Conservation (phyloP, 2,888 invertebrate species). For the Chaetogeoica ovagalla region DNA sequence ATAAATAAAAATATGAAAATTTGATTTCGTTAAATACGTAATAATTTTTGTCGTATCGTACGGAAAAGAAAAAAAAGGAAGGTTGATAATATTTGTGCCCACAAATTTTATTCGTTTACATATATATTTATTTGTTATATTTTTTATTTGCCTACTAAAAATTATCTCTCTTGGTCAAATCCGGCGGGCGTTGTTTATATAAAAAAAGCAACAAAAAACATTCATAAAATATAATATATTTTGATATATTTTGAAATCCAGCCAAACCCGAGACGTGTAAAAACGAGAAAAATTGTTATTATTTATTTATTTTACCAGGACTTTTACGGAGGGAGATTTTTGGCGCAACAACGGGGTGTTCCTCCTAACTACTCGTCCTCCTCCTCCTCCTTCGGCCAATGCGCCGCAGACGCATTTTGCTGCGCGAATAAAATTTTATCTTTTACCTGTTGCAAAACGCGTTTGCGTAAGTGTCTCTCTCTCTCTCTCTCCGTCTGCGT, state of each 20-base stretch:
- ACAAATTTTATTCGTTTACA: too few relatives aligned
- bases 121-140: too few relatives aligned
- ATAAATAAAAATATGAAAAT: too few relatives aligned
- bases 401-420: constrained; percentile 5
- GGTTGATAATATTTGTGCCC: too few relatives aligned
- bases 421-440: constrained; percentile 4
- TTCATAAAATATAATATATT: too few relatives aligned
- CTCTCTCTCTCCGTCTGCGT: background rate
- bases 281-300: background rate
- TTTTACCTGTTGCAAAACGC: constrained; percentile 34
- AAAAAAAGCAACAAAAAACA: background rate
- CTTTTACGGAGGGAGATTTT: background rate
- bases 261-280: constrained; percentile 8
- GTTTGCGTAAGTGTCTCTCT: background rate
- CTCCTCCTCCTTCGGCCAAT: too few relatives aligned
- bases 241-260: background rate
- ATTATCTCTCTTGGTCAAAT: too few relatives aligned
- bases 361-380: too few relatives aligned
- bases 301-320: constrained; percentile 17
- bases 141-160: too few relatives aligned
- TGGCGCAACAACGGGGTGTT: constrained; percentile 12
- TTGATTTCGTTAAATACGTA: too few relatives aligned
- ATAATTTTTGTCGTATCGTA: too few relatives aligned
- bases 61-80: too few relatives aligned
- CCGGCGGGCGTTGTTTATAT: background rate